Base-by-base conservation (phyloP, 2,888 invertebrate genomes). In the Helleia helle region DNA sequence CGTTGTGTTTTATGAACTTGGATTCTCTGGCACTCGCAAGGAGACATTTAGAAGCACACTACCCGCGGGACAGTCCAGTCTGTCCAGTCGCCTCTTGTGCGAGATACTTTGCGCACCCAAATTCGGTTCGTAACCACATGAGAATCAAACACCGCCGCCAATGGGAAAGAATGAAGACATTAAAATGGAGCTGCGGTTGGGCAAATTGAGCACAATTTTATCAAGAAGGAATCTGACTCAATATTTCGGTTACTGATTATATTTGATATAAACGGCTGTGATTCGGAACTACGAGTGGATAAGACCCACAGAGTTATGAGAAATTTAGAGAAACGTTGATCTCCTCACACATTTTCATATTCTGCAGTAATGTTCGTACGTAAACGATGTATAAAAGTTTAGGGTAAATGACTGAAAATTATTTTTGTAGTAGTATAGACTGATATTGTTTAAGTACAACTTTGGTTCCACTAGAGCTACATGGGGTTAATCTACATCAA, bases 101-200 rank as follows among this genome's bases (percentile, higher is more conserved):
- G 40, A 88, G 92, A 49, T 87, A 87, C 54, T 94, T 93, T 74
- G 89, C 92, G 47, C 93, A 94, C 76, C 94, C 94, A 48, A 94
- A 94, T 83, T 93, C 93, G 43, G 94, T 94, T 54, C 88, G 93
- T 59, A 94, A 94, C 84, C 93, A 94, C 77, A 93, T 94, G 93
- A 87, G 94, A 56, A 88, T 91, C 62, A 94, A 94, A 73, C 94
- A 94, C 75, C 89, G 91, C 36, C 81, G 88, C 53, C 91, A 93
- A 65, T 94, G 93, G 94, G 91, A 92, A 63, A 88, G 89, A 70
- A 94, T 94, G 90, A 94, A 94, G 81, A 91, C 91, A 41, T 86
- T 91, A 50, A 89, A 90, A 64, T 91, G 91, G 91, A 89, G 89
- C 60, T 88, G 88, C 68, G 88, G 83, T 45, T 87, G 77, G 87